Base-by-base conservation (phyloP, 1,140 invertebrate species). In the Pogonus chalceus region DNA sequence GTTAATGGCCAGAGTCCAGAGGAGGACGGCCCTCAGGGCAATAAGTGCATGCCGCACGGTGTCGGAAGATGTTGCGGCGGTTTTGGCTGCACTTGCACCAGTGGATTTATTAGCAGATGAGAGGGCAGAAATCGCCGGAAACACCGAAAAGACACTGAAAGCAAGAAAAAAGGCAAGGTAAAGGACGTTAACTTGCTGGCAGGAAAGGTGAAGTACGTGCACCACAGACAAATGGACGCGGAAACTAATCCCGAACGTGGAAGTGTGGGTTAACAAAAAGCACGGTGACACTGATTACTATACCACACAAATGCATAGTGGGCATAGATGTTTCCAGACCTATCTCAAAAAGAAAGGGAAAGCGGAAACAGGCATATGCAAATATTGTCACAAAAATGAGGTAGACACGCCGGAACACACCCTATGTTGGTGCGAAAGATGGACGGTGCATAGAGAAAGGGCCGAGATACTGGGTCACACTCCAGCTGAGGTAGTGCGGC, bases 11-110 rank as follows among this genome's bases (percentile, higher is more conserved):
- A 53, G 39, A 3, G 56, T 60, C 2, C 58, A 65, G 43, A 51
- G 63, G 14, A 53, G 24, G 16, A 50, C 56, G 23, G n/a, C 37
- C 10, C 47, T 61, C 1, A 49, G 58, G 43, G 43, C 54, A 2
- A 58, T 49, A 1, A 39, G 35, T 10, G 59, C 60, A 12, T 65
- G 62, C 52, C 48, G 55, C 2, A 62, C 62, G 31, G 53, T 60
- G 0, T 66, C 67, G 9, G 53, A 43, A 1, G 59, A 54, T 4
- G 61, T 61, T 0, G 2, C 4, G 22, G 64, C 16, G 59, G 62
- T 43, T 0, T 14, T 65, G 22, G 21, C 56, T 16, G 62, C 58
- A 2, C 20, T 23, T 0, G 20, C 57, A 0, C 62, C 61, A n/a
- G 52, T 61, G 21, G 58, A 63, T 22, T n/a, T n/a, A n/a, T n/a